These are phyloP conservation scores for Phainopepla nitens DNA, from an alignment of 2,113 vertebrate genomes.

Conservation along the genomic window DNA sequence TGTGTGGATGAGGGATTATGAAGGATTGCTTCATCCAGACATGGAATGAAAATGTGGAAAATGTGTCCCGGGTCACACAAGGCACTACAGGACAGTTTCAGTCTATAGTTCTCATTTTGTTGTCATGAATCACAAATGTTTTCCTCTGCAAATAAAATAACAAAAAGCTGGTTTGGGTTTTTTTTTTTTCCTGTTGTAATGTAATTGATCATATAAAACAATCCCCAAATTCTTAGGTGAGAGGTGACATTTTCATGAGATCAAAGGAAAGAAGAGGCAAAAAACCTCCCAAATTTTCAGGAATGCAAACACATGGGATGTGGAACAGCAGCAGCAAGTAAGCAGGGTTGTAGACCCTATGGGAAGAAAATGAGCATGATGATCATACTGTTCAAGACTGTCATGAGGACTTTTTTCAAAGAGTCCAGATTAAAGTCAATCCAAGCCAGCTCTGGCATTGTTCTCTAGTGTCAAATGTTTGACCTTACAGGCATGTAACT, in stretches of 20 bases:
- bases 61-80: not conserved
- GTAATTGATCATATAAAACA: not conserved
- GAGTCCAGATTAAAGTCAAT: not conserved
- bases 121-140: not conserved
- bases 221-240: not conserved
- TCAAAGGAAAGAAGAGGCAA: not conserved
- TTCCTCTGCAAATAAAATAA: not conserved
- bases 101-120: not conserved
- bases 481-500: not conserved
- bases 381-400: not conserved
- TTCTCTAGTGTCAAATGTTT: not conserved
- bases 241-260: not conserved
- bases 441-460: not conserved
- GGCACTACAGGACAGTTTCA: not conserved
- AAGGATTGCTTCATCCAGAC: not conserved
- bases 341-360: not conserved
- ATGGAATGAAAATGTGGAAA: not conserved
- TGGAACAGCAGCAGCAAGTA: not conserved
- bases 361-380: not conserved
- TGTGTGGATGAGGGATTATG: not conserved
- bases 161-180: not conserved
- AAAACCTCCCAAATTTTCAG: not conserved
- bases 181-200: not conserved
- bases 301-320: not conserved
- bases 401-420: not conserved